phyloP scores from a whole-genome alignment of 2,113 vertebrate genomes.

The Pungitius pungitius region DNA sequence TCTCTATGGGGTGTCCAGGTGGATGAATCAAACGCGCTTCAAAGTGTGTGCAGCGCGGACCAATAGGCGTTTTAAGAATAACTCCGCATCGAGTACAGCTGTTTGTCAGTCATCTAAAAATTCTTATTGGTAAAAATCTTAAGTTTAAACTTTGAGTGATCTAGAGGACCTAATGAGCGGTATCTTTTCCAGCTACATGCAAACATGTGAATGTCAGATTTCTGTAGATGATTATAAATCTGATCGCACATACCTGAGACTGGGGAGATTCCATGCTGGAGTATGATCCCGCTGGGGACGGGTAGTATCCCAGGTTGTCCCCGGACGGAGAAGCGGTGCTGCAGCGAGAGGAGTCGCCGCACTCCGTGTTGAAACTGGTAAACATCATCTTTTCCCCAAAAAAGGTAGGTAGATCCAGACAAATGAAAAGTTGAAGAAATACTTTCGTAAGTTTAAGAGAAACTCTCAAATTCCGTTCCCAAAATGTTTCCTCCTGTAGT shows the following conservation, averaged over 20 bases:
- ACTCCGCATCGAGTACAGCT: neutral
- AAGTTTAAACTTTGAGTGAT: neutral
- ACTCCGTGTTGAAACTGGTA: constrained; percentile 87
- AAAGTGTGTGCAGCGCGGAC: constrained; percentile 31
- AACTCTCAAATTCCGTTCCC: constrained; percentile 9
- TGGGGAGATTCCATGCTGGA: constrained; percentile 89
- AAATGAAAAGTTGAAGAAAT: constrained; percentile 47
- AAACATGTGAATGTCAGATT: neutral
- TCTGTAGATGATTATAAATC: neutral
- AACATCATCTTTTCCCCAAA: constrained; percentile 84
- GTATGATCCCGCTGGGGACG: constrained; percentile 88
- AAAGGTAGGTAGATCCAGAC: constrained; percentile 28
- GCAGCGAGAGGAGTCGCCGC: constrained; percentile 93
- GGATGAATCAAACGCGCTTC: constrained; percentile 49
- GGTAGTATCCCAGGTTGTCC: constrained; percentile 87
- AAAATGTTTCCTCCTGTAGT: neutral
- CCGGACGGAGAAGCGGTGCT: constrained; percentile 92
- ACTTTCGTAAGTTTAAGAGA: constrained; percentile 36
- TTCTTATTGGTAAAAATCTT: neutral
- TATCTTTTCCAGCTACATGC: neutral
- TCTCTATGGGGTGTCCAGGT: constrained; percentile 89
- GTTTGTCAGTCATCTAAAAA: neutral
- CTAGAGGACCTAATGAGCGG: neutral
- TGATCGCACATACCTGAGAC: constrained; percentile 84
- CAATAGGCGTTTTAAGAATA: constrained; percentile 16